A percentile compares a stretch with the other conserved stretches of the same genome.
Conservation (phyloP, 2,888 invertebrate genomes). For the Malacosoma neustria region DNA sequence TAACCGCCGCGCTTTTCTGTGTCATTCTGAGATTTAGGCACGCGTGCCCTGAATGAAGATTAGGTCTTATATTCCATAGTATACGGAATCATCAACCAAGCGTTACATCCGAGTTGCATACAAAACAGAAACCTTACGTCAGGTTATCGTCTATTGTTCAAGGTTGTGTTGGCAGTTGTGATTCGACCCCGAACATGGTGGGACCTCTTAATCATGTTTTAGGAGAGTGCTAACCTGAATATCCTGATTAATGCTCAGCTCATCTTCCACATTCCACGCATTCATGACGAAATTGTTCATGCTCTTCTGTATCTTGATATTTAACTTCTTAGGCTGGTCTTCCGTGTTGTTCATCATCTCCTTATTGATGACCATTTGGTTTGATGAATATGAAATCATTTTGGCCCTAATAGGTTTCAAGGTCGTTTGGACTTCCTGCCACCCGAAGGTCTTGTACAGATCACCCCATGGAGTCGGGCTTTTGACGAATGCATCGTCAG, state of each 20-base stretch:
- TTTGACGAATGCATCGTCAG: conserved; percentile 21
- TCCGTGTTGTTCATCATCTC: conserved; percentile 19
- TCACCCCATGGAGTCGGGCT: conserved; percentile 35
- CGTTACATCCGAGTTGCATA: too few relatives aligned
- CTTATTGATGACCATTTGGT: conserved; percentile 14
- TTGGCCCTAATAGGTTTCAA: conserved; percentile 15
- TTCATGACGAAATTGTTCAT: conserved; percentile 20
- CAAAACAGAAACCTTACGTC: too few relatives aligned
- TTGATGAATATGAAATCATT: conserved; percentile 13
- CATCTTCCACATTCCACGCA: conserved; percentile 18
- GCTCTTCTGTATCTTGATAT: conserved; percentile 17
- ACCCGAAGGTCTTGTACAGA: conserved; percentile 22
- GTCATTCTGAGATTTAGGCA: too few relatives aligned
- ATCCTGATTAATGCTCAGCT: conserved; percentile 11
- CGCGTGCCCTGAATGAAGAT: too few relatives aligned
- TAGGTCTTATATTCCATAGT: too few relatives aligned
- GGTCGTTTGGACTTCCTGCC: conserved; percentile 22
- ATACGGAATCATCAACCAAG: too few relatives aligned
- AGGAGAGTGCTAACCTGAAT: too few relatives aligned
- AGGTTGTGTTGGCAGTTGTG: too few relatives aligned
- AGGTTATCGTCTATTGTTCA: too few relatives aligned
- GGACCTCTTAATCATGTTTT: too few relatives aligned
- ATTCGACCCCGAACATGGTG: too few relatives aligned
- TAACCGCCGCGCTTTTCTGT: too few relatives aligned
- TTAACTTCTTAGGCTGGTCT: conserved; percentile 13